phyloP scores from a whole-genome alignment of 2,113 vertebrate genomes.

The Aythya baeri region DNA sequence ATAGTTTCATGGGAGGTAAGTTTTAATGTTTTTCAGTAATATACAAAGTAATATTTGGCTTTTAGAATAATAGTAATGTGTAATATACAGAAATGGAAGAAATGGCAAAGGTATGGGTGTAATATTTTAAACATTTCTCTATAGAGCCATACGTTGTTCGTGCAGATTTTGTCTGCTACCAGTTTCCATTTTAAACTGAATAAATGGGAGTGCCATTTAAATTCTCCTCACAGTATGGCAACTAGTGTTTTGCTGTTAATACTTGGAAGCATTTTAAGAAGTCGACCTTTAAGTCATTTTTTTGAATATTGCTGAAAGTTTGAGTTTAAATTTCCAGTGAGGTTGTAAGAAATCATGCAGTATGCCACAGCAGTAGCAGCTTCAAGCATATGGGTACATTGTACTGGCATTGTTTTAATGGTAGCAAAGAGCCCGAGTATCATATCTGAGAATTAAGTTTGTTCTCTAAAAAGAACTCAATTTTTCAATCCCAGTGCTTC shows the following conservation, averaged over 20 bases:
- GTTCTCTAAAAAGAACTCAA: neutral
- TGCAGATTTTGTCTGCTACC: neutral
- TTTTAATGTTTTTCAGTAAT: neutral
- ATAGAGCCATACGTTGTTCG: fast-evolving
- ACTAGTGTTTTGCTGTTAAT: neutral
- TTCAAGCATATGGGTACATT: neutral
- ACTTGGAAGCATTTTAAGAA: neutral
- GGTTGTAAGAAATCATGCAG: neutral
- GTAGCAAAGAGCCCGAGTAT: neutral
- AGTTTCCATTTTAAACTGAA: neutral
- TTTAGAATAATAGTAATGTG: neutral
- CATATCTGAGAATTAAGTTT: neutral
- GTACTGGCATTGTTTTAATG: neutral
- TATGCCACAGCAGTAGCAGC: no score
- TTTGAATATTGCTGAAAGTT: neutral
- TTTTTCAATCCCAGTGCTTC: neutral
- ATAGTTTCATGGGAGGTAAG: conserved; percentile 80
- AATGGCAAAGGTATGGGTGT: neutral
- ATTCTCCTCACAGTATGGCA: neutral
- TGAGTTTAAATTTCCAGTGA: neutral
- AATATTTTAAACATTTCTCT: neutral
- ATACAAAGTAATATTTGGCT: neutral
- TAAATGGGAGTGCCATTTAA: neutral
- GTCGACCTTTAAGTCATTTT: neutral
- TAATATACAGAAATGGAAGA: neutral